Base-by-base conservation (phyloP, 2,888 invertebrate species). In the Chrysodeixis includens region DNA sequence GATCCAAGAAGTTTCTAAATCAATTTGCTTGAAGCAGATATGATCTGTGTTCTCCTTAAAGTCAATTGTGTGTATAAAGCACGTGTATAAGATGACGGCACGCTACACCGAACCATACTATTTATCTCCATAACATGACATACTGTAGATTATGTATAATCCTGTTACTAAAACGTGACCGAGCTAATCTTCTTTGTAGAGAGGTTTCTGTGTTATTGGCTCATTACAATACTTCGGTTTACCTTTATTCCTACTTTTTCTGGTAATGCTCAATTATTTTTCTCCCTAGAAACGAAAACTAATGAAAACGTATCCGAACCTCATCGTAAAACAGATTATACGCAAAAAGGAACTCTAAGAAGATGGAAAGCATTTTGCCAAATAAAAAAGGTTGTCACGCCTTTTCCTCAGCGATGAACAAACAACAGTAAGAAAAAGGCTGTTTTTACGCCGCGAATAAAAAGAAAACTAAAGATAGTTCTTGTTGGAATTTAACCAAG, bases 81-180 rank as follows among this genome's bases (percentile, higher is more conserved):
- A 66, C 54, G 35, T 59, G 62, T 60, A 40, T 56, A 60, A 49
- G 40, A 56, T 63, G 62, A 67, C 55, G 65, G 51, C 62, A 61
- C 22, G 18, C 64, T 54, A 68, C 81, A 65, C 49, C 40, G 22
- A 46, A 64, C 53, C 56, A n/a, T 55, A 66, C 70, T 70, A 69
- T 78, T 78, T 82, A 79, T 79, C 70, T 75, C 76, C 66, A 60
- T 77, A 49, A 49, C 20, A 83, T 80, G 79, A 70, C 81, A 84
- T 76, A 71, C 74, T 73, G 70, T 75, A 76, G 78, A 81, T 84
- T 81, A 79, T 79, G 76, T 75, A 75, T 82, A 85, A 84, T 86
- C 83, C 79, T 79, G 83, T 87, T 87, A 86, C 78, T 74, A 77
- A 85, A 86, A 84, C 85, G 86, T 85, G 86, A 84, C 83, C 68